A percentile compares a stretch with the other conserved stretches of the same genome.
These are phyloP conservation scores for Hippocampus mohnikei DNA, from an alignment of 2,113 vertebrate species.

Conservation along the genomic window DNA sequence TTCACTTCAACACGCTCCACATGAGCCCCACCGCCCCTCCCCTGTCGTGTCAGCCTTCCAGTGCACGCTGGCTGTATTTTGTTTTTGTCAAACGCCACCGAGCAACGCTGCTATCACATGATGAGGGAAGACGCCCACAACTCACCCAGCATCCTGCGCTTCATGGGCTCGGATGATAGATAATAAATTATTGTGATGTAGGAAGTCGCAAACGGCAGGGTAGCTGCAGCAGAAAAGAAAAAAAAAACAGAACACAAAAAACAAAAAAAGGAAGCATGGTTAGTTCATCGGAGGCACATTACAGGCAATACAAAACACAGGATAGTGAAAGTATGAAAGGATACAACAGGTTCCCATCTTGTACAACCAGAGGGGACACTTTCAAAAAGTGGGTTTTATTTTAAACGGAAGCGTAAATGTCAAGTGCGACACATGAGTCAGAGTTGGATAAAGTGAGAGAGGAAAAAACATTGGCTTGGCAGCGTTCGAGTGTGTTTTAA, in stretches of 20 bases:
- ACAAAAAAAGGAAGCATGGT: constrained; percentile 20
- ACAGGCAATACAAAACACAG: background rate
- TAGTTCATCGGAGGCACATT: background rate
- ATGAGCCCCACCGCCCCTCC: background rate
- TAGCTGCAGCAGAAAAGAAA: constrained; percentile 78
- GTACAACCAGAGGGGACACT: constrained; percentile 5
- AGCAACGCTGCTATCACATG: constrained; percentile 1
- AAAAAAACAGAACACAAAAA: constrained; percentile 26
- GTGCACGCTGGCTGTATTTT: background rate
- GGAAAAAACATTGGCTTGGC: constrained; percentile 13
- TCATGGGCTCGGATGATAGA: constrained; percentile 98
- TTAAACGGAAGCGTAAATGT: constrained; percentile 27
- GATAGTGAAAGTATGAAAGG: background rate
- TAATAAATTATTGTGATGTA: constrained; percentile 99
- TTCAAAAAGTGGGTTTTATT: constrained; percentile 21
- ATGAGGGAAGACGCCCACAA: constrained; percentile 35
- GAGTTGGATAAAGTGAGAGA: constrained; percentile 7
- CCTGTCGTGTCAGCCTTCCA: constrained; percentile 16
- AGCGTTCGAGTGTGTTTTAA: constrained; percentile 15
- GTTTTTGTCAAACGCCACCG: background rate
- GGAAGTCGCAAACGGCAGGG: constrained; percentile 97
- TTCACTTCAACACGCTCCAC: background rate
- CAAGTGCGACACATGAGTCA: constrained; percentile 33
- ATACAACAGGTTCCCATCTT: background rate
- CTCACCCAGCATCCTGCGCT: constrained; percentile 98